Evolutionary conservation across 2,888 invertebrate species (phyloP).

Genomic region (Tetragnatha montana): DNA sequence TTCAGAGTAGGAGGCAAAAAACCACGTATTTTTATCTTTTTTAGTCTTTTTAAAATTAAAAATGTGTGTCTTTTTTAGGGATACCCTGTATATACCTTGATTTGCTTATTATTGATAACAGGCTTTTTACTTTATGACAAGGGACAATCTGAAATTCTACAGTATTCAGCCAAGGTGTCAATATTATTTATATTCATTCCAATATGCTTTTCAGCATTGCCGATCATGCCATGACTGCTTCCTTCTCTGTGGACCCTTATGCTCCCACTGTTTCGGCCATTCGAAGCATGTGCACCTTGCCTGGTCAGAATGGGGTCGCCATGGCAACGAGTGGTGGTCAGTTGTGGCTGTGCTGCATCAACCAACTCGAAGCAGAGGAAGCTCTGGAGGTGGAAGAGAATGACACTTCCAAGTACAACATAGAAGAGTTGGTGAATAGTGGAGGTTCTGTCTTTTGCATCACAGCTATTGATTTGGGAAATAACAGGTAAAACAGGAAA

Average conservation of each 20-base stretch:
- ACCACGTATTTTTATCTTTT: too few species aligned
- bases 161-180: too few species aligned
- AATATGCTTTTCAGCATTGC: constrained; percentile 67
- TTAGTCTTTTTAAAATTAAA: too few species aligned
- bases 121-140: too few species aligned
- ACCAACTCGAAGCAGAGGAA: constrained; percentile 74
- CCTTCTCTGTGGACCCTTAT: constrained; percentile 82
- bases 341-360: constrained; percentile 82
- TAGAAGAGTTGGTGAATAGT: constrained; percentile 73
- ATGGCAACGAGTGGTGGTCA: constrained; percentile 87
- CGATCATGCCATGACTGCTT: constrained; percentile 78
- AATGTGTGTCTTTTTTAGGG: too few species aligned
- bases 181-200: too few species aligned
- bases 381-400: constrained; percentile 15
- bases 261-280: constrained; percentile 81
- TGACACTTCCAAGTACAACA: constrained; percentile 28
- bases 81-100: too few species aligned
- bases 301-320: constrained; percentile 84
- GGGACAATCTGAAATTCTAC: too few species aligned
- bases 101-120: too few species aligned
- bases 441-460: constrained; percentile 81
- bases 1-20: too few species aligned
- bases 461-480: constrained; percentile 78
- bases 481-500: constrained; percentile 33
- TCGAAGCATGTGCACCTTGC: constrained; percentile 83